Base-by-base conservation (phyloP, 1,140 invertebrate species). In the Bombus affinis region DNA sequence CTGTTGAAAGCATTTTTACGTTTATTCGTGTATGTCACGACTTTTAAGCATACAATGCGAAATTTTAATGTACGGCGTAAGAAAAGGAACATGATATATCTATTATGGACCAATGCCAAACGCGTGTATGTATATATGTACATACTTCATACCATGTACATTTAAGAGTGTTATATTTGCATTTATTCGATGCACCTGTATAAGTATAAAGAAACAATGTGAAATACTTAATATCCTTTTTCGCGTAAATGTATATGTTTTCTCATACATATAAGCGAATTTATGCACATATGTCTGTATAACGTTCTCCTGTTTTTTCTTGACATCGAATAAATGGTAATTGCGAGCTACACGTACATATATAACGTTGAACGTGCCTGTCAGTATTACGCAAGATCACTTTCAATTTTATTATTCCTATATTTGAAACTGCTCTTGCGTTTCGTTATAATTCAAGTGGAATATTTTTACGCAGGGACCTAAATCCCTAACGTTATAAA, bases 351-450 rank as follows among this genome's bases (percentile, higher is more conserved):
- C 66, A 71, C 32, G 32, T 66, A 62, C 15, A 28, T 71, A 72
- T 79, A 71, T 59, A 79, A 71, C 82, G 65, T 59, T 79, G 65
- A 71, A 79, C 39, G 42, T 79, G 76, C 83, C 53, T 62, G 76
- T 84, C 76, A 62, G 66, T 72, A 79, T 84, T 84, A 62, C 66
- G 83, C 68, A 80, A 84, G 65, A 84, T 79, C 66, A 84, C 83
- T 84, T 84, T 84, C 83, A 84, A 72, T 80, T 84, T 84, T 79
- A 84, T 84, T 84, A 84, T 72, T 84, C 66, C 83, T 84, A 80
- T 80, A 84, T 79, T 84, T 80, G 68, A 84, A 70, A 62, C 44
- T 80, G 76, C 53, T 84, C 53, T 72, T 72, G 25, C 47, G 76
- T 72, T 62, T 25, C 76, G 32, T 79, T 72, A 47, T 72, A 62